phyloP scores from a whole-genome alignment of 1,140 invertebrate genomes.

The Camponotus floridanus region DNA sequence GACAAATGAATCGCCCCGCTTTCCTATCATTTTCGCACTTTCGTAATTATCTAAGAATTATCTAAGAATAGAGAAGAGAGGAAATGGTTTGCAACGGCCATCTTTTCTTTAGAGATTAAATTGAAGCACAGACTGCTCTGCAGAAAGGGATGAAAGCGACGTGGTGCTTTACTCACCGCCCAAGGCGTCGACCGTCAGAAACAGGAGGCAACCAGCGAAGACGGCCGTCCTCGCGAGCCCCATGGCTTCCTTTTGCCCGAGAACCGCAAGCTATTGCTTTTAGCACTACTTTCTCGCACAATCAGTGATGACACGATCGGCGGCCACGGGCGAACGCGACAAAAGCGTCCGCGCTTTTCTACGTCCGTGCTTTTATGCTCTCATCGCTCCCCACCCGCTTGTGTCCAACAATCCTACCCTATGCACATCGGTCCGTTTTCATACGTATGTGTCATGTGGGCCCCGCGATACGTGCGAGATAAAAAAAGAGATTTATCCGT shows the following conservation, averaged over 20 bases:
- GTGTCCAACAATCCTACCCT: constrained; percentile 18
- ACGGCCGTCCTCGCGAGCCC: constrained; percentile 77
- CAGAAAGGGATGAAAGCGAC: not conserved
- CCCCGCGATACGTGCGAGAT: constrained; percentile 55
- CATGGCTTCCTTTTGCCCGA: constrained; percentile 73
- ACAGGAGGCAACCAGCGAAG: constrained; percentile 75
- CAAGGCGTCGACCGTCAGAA: constrained; percentile 66
- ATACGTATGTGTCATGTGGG: constrained; percentile 24
- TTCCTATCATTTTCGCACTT: constrained; percentile 8
- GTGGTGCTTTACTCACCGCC: constrained; percentile 55
- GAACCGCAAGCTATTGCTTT: constrained; percentile 27
- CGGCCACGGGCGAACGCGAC: constrained; percentile 81
- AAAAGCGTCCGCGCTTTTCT: constrained; percentile 83
- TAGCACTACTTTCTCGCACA: constrained; percentile 62
- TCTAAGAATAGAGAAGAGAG: constrained; percentile 1
- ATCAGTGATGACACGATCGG: constrained; percentile 72
- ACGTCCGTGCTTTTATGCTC: constrained; percentile 85
- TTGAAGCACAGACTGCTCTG: constrained; percentile 23
- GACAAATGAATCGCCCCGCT: not conserved
- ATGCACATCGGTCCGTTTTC: constrained; percentile 44
- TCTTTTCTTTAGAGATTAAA: not conserved
- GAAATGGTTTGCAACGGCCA: too few species aligned
- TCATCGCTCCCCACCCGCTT: constrained; percentile 75
- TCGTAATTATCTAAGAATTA: constrained; percentile 16
- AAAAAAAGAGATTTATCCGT: constrained; percentile 57